Percentiles rank a stretch among this genome's conserved stretches.
These are phyloP conservation scores for Cepaea nemoralis DNA, from an alignment of 1,140 invertebrate genomes.

Conservation along the genomic window DNA sequence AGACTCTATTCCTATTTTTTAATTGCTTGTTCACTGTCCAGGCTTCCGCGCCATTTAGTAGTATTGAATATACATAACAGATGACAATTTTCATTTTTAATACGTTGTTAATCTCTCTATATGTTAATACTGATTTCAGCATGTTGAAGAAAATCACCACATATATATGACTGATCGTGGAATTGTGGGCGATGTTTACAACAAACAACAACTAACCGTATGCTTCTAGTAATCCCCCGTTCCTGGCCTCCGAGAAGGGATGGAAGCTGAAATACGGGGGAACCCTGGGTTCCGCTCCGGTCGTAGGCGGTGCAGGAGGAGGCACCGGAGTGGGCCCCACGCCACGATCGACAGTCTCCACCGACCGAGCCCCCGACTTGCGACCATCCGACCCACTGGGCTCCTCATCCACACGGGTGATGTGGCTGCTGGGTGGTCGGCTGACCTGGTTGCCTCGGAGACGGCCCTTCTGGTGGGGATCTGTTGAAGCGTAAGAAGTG, in stretches of 20 bases:
- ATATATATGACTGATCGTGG: no score
- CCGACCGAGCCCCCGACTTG: constrained; percentile 42
- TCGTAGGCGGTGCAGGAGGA: constrained; percentile 47
- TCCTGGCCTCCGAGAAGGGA: constrained; percentile 57
- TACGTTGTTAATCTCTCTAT: no score
- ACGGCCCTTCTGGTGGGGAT: constrained; percentile 53
- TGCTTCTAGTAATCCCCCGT: constrained; percentile 63
- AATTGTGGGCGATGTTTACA: no score
- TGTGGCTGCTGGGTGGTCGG: constrained; percentile 57
- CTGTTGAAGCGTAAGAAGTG: constrained; percentile 40
- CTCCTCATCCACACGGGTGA: constrained; percentile 63
- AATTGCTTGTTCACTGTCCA: no score
- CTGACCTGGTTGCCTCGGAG: constrained; percentile 43
- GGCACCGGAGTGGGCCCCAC: constrained; percentile 64
- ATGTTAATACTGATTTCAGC: no score
- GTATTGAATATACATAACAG: no score
- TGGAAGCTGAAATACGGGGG: constrained; percentile 54
- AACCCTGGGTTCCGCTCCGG: constrained; percentile 44
- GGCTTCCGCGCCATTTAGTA: no score
- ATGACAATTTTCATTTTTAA: no score
- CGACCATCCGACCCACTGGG: constrained; percentile 50
- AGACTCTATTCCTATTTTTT: no score
- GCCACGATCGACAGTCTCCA: constrained; percentile 64
- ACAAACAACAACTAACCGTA: constrained; percentile 53
- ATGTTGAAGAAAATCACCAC: no score